Evolutionary conservation across 2,797 vertebrate species (phyloP).

Genomic region (Urocyon cinereoargenteus): DNA sequence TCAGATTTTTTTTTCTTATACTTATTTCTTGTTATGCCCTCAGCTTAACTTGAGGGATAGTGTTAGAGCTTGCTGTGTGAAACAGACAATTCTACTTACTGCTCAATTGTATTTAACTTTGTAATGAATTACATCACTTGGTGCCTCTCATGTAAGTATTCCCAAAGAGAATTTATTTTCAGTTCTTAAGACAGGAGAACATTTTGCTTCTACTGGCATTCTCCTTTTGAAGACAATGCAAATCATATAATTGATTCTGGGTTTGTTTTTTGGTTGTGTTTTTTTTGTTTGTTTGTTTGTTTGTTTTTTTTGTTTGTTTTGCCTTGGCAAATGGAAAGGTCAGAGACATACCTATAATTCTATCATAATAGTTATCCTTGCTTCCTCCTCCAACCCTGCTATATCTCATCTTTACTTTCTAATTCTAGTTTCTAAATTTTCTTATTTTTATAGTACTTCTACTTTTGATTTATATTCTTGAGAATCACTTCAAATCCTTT

Average conservation of each 20-base stretch:
- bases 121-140: background rate
- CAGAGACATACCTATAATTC: background rate
- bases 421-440: background rate
- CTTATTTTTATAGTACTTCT: background rate
- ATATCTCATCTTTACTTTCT: background rate
- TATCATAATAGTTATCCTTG: background rate
- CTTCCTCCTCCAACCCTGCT: background rate
- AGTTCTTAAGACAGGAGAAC: background rate
- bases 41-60: background rate
- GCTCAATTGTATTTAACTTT: background rate
- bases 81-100: background rate
- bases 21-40: background rate
- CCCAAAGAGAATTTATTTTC: background rate
- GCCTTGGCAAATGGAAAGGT: background rate
- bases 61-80: background rate
- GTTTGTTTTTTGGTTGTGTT: background rate
- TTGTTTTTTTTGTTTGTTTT: background rate
- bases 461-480: background rate
- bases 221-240: background rate
- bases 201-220: background rate
- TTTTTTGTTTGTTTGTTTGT: background rate
- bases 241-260: background rate
- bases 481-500: background rate
- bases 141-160: background rate
- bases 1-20: background rate